Evolutionary conservation across 2,113 vertebrate species (phyloP).

Genomic region (Struthio camelus): DNA sequence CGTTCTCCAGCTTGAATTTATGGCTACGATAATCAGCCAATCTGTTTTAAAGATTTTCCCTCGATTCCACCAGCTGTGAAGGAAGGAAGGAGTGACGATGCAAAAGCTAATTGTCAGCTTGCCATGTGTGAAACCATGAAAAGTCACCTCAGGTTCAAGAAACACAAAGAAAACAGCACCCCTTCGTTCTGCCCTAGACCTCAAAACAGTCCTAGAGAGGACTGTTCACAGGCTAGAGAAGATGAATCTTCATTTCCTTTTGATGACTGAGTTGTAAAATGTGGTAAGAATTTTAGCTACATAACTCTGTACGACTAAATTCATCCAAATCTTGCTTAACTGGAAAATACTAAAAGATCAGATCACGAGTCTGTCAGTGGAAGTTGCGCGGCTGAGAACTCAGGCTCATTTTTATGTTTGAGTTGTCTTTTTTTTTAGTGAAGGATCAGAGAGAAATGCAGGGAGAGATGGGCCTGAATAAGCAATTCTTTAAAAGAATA

Average conservation of each 20-base stretch:
- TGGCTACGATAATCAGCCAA: background rate
- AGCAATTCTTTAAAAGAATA: background rate
- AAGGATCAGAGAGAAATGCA: background rate
- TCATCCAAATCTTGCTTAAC: background rate
- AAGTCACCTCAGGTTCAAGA: background rate
- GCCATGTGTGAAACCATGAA: background rate
- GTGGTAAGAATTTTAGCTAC: background rate
- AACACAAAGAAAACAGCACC: background rate
- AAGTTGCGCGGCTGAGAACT: background rate
- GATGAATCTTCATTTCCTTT: background rate
- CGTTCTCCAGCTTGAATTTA: background rate
- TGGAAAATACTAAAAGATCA: background rate
- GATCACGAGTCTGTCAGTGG: background rate
- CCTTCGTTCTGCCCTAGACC: too few relatives aligned
- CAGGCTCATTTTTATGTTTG: fast-evolving
- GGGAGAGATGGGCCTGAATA: background rate
- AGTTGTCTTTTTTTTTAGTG: background rate
- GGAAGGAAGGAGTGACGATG: background rate
- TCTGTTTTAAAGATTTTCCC: background rate
- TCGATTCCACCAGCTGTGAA: background rate
- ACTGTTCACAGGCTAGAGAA: too few relatives aligned
- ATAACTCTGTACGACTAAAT: background rate
- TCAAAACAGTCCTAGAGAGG: too few relatives aligned
- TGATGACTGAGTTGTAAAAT: background rate
- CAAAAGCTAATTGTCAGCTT: background rate